These are phyloP conservation scores for Fulmarus glacialis DNA, from an alignment of 2,113 vertebrate genomes.

Conservation along the genomic window DNA sequence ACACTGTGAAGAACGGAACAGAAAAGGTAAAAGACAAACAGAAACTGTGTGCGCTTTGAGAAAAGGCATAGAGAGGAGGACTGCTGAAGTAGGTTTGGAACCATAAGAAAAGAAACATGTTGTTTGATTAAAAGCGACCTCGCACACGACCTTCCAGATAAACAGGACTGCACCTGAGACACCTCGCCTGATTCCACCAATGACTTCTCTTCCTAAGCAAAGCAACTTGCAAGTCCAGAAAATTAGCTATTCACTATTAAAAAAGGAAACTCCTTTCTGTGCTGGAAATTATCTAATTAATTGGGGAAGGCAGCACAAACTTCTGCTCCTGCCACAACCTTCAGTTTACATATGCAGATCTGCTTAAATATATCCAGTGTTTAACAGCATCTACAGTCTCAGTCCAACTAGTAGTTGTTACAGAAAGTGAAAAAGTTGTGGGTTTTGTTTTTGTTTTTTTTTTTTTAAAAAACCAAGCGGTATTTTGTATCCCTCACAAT, in stretches of 20 bases:
- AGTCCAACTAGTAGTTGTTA: not conserved
- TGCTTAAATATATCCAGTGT: not conserved
- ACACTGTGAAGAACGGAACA: not conserved
- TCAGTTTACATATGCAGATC: not conserved
- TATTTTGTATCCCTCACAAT: not conserved
- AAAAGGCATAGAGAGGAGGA: not conserved
- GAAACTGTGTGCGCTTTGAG: not conserved
- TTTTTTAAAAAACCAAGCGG: not conserved
- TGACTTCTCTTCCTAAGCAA: not conserved
- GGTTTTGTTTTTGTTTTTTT: not conserved
- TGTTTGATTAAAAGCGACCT: not conserved
- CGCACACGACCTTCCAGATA: not conserved
- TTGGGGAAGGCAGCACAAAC: not conserved
- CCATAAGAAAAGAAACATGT: not conserved
- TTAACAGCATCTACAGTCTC: not conserved
- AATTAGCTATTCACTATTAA: not conserved
- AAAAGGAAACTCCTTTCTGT: not conserved
- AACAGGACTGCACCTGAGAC: not conserved
- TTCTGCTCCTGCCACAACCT: not conserved
- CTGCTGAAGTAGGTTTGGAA: not conserved
- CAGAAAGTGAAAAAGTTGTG: not conserved
- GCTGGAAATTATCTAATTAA: not conserved
- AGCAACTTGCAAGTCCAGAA: not conserved
- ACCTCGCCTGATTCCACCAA: fast-evolving
- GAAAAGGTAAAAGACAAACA: not conserved